phyloP scores from a whole-genome alignment of 1,140 invertebrate genomes.

The Coboldia fuscipes region DNA sequence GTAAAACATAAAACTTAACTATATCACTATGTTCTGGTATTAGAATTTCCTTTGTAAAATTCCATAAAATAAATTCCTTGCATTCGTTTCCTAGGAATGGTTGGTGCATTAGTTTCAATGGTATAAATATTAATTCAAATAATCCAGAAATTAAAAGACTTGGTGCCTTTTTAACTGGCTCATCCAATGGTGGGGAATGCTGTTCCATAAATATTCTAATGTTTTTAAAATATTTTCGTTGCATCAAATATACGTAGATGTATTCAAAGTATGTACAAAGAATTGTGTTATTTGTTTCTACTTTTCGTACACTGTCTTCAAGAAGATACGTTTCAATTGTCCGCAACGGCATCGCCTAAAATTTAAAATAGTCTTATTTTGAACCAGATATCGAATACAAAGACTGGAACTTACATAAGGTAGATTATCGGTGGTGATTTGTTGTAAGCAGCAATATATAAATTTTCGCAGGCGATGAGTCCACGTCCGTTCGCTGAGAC shows the following conservation, averaged over 20 bases:
- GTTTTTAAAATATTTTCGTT: conserved; percentile 46
- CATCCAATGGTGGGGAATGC: conserved; percentile 47
- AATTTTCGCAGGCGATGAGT: conserved; percentile 13
- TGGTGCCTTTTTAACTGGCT: conserved; percentile 41
- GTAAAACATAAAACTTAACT: conserved; percentile 29
- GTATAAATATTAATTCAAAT: conserved; percentile 51
- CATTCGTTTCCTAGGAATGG: conserved; percentile 3
- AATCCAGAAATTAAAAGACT: conserved; percentile 51
- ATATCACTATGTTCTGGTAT: conserved; percentile 28
- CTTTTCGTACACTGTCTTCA: conserved; percentile 25
- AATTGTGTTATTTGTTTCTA: conserved; percentile 23
- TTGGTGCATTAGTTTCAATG: conserved; percentile 29
- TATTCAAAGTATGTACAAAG: conserved; percentile 21
- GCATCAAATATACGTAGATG: conserved; percentile 16
- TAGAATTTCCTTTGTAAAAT: conserved; percentile 27
- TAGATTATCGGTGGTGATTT: conserved; percentile 11
- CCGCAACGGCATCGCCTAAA: conserved; percentile 48
- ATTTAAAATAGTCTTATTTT: conserved; percentile 20
- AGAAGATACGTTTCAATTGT: conserved; percentile 60
- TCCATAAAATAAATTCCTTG: conserved; percentile 8
- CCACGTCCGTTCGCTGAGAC: conserved; percentile 11
- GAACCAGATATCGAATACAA: conserved; percentile 18
- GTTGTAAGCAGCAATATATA: conserved; percentile 12
- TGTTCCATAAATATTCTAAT: conserved; percentile 44
- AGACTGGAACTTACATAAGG: conserved; percentile 13